Base-by-base conservation (phyloP, 2,888 invertebrate species). In the Scrobipalpa atriplicella region DNA sequence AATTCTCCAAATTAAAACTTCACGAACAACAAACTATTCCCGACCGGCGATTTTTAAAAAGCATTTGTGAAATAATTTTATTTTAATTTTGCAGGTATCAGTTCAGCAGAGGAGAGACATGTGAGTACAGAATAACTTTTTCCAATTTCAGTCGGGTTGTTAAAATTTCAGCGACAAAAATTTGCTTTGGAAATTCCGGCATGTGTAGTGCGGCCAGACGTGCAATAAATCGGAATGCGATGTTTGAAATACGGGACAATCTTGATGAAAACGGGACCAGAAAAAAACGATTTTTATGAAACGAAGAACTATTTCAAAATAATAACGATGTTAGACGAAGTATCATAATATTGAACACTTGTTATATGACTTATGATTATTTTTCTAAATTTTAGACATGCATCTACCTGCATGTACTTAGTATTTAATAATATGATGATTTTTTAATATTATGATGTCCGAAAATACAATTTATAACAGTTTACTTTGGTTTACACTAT, bases 51-150 rank as follows among this genome's bases (percentile, higher is more conserved):
- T 62, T 62, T 43, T 62, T 19, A 62, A 62, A 61, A 43, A 62
- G 8, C 62, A 29, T 21, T 41, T 62, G 56, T 64, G 21, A 29
- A 56, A 56, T 56, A 56, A 64, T 56, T 71, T 78, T 64, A 56
- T 41, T 56, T 43, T 56, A 21, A 21, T 82, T 81, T 87, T 83
- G 68, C 92, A 92, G 92, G 92, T 89, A 91, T 92, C 87, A 89
- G 92, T 86, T 92, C 92, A 76, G 92, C 92, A 76, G 92, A 92
- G 82, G 92, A 92, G 82, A 85, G 92, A 85, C 92, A 92, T 89
- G 92, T 92, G 82, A 92, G 92, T 92, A 89, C 78, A 78, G 78
- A 76, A 82, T 78, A 84, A 86, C 81, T 83, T 88, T 86, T 82
- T 82, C 80, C 81, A 83, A 83, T 84, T 82, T 82, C 76, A 73